phyloP scores from a whole-genome alignment of 2,113 vertebrate genomes.

The Rhabdomys dilectus region DNA sequence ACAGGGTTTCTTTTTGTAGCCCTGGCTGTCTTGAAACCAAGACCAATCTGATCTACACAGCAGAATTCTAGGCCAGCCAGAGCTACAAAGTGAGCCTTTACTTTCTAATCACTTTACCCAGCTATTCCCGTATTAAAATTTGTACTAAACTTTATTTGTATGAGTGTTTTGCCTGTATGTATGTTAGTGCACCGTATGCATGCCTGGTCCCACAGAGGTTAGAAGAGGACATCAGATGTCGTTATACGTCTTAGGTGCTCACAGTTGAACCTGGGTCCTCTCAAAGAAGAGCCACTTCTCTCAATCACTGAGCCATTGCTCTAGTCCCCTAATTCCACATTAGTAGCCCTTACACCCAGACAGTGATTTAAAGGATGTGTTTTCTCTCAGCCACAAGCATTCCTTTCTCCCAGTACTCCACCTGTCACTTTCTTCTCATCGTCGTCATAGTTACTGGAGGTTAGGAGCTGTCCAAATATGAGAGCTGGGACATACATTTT shows the following conservation, averaged over 20 bases:
- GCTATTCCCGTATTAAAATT: neutral
- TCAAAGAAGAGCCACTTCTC: neutral
- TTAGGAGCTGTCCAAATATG: conserved; percentile 98
- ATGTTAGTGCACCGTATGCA: neutral
- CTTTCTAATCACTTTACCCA: neutral
- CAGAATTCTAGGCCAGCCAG: neutral
- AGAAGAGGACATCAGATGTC: neutral
- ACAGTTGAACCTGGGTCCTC: neutral
- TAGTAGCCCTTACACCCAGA: conserved; percentile 40
- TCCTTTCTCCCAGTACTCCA: conserved; percentile 81
- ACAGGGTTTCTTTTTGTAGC: neutral
- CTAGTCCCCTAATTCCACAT: neutral
- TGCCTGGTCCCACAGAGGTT: neutral
- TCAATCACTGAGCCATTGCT: neutral
- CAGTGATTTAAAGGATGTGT: conserved; percentile 10
- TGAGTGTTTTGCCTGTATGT: neutral
- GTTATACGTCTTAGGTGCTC: neutral
- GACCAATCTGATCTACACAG: neutral
- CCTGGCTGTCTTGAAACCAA: neutral
- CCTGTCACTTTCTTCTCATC: conserved; percentile 99
- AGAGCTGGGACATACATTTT: conserved; percentile 99
- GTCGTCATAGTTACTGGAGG: conserved; percentile 98
- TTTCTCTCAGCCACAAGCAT: conserved; percentile 32
- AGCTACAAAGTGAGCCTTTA: neutral
- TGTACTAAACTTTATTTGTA: neutral